These are phyloP conservation scores for Imbricaverruca yamaguchii DNA, from an alignment of 2,888 invertebrate genomes.

Conservation along the genomic window DNA sequence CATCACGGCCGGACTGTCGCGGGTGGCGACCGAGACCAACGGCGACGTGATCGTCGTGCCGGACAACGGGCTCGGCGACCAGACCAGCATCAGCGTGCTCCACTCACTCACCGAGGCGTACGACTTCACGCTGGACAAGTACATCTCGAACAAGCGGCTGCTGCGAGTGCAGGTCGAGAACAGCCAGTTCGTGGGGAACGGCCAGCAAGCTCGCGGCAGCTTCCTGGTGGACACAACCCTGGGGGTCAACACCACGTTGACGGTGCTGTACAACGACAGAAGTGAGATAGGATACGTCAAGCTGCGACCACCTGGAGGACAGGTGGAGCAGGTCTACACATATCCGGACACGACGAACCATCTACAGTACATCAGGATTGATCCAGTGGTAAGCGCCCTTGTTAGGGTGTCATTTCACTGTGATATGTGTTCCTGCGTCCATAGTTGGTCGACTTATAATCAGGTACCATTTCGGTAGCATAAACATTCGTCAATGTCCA, in stretches of 20 bases:
- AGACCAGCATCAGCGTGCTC: constrained; percentile 35
- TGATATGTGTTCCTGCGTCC: constrained; percentile 17
- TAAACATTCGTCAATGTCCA: no score
- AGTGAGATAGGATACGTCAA: constrained; percentile 17
- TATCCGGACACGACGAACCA: constrained; percentile 47
- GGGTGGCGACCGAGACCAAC: constrained; percentile 44
- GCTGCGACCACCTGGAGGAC: neutral
- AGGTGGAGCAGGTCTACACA: constrained; percentile 46
- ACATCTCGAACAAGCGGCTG: constrained; percentile 30
- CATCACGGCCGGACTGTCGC: constrained; percentile 41
- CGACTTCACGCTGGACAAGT: constrained; percentile 34
- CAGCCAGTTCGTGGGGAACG: constrained; percentile 33
- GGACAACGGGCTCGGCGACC: constrained; percentile 44
- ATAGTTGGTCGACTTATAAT: no score
- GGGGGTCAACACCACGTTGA: constrained; percentile 36
- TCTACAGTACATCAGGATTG: constrained; percentile 34
- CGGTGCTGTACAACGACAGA: constrained; percentile 34
- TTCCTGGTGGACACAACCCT: constrained; percentile 50
- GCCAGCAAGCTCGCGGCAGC: constrained; percentile 40
- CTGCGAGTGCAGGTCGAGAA: constrained; percentile 33
- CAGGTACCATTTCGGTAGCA: no score
- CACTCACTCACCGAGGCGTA: constrained; percentile 36
- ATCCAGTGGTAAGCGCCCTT: neutral
- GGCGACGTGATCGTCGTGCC: constrained; percentile 48
- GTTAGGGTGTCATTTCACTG: neutral